Conservation (phyloP, 2,888 invertebrate genomes). For the Eupithecia abbreviata region DNA sequence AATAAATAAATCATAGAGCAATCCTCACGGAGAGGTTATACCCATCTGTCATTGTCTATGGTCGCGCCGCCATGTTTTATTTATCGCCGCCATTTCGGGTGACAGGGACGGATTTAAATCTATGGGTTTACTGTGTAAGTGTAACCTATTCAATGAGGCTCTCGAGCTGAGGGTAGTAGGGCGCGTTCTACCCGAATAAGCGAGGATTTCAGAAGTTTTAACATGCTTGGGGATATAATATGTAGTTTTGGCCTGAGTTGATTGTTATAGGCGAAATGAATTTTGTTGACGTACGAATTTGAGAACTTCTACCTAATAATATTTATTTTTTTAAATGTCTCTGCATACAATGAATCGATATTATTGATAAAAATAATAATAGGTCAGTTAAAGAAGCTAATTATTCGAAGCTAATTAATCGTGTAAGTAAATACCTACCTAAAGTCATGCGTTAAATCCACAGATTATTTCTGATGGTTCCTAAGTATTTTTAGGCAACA, state of each 20-base stretch:
- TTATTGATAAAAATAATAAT: too few species aligned
- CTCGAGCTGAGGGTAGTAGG: not conserved
- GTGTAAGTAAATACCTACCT: not conserved
- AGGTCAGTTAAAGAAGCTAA: too few species aligned
- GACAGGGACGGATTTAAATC: conserved; percentile 32
- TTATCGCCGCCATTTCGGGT: conserved; percentile 42
- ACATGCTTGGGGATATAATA: not conserved
- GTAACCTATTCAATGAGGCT: conserved; percentile 19
- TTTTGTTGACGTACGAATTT: not conserved
- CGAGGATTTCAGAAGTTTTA: not conserved
- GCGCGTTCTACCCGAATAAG: not conserved
- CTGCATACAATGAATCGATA: too few species aligned
- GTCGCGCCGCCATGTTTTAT: conserved; percentile 40
- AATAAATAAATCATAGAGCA: conserved; percentile 38
- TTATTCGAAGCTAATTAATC: not conserved
- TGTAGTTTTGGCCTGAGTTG: not conserved
- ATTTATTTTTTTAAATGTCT: not conserved
- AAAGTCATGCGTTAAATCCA: too few species aligned
- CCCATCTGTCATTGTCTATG: conserved; percentile 47
- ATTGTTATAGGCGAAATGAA: not conserved
- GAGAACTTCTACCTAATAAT: not conserved
- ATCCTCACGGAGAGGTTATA: conserved; percentile 39
- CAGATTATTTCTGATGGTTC: not conserved
- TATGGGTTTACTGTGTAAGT: conserved; percentile 25
- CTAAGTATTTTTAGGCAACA: not conserved